Evolutionary conservation across 2,797 vertebrate genomes (phyloP), one percentile per base, ranked within the genome.

Genomic region (Karalla daura): DNA sequence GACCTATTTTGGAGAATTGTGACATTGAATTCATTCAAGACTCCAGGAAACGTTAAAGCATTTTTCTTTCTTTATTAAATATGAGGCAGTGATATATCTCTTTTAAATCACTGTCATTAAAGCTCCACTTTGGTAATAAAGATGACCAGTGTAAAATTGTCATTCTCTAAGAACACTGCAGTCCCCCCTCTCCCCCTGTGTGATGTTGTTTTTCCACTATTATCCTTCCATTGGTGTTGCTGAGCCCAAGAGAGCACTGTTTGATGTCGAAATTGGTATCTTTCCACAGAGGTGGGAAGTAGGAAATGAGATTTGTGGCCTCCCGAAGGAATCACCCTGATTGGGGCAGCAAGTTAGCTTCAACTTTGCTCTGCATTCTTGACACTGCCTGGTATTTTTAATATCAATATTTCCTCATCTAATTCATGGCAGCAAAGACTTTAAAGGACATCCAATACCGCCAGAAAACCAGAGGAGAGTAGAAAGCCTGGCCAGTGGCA

Each of bases 251-350:
- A 85, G 81, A 62, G 45, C 65, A 74, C 52, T 76, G 77, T 85
- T 86, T 88, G 80, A 89, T 87, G 82, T 81, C 41, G 46, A 63
- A 90, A 88, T 88, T 83, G 83, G 84, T 85, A 79, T 90, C 71
- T 83, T 64, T 63, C 80, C 64, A 67, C 59, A 74, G 70, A 84
- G 72, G 71, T 81, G 74, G 70, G 74, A 81, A 84, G 78, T 69
- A 74, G 76, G 81, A 87, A 91, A 90, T 90, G 37, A 89, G 83
- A 89, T 91, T 80, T 85, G 89, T 83, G 69, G 78, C 75, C 65
- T 76, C 74, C 86, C 73, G 50, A 44, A 73, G 36, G 79, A 27
- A 75, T 69, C 47, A 12, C 36, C 43, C 58, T 73, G 78, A 86
- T 86, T 77, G 68, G 80, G 71, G 36, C 41, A 51, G 74, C 55